phyloP scores from a whole-genome alignment of 2,888 invertebrate genomes.

The Stegana nigrithorax region DNA sequence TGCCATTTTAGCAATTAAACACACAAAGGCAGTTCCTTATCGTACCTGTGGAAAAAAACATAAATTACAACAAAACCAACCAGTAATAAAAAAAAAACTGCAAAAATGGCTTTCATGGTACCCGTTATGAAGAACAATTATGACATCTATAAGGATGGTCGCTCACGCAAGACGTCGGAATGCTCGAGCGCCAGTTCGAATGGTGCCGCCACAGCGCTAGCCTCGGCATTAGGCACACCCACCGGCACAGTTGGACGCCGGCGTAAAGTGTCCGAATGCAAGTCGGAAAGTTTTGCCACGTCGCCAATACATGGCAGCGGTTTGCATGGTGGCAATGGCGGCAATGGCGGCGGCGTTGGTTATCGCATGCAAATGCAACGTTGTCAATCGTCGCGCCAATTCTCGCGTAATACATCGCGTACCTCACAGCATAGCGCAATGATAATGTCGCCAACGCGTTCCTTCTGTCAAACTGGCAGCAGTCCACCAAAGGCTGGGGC shows the following conservation, averaged over 20 bases:
- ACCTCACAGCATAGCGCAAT: constrained; percentile 71
- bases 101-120: constrained; percentile 95
- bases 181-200: constrained; percentile 70
- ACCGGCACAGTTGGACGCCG: constrained; percentile 67
- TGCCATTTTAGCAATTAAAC: no score
- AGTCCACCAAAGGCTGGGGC: constrained; percentile 69
- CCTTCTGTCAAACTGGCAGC: constrained; percentile 62
- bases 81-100: constrained; percentile 14
- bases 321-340: no score
- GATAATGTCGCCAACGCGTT: constrained; percentile 73
- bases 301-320: no score
- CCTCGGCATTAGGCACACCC: constrained; percentile 72
- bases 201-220: constrained; percentile 69
- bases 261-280: constrained; percentile 70
- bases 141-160: constrained; percentile 87
- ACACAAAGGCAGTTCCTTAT: no score
- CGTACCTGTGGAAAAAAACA: no score
- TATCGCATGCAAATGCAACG: constrained; percentile 67
- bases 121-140: constrained; percentile 94
- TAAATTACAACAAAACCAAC: constrained; percentile 17
- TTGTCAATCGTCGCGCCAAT: constrained; percentile 71
- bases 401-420: constrained; percentile 73
- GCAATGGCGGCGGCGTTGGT: neutral
- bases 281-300: constrained; percentile 70
- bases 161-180: constrained; percentile 82